Conservation (phyloP, 2,113 vertebrate species). For the Platichthys flesus region DNA sequence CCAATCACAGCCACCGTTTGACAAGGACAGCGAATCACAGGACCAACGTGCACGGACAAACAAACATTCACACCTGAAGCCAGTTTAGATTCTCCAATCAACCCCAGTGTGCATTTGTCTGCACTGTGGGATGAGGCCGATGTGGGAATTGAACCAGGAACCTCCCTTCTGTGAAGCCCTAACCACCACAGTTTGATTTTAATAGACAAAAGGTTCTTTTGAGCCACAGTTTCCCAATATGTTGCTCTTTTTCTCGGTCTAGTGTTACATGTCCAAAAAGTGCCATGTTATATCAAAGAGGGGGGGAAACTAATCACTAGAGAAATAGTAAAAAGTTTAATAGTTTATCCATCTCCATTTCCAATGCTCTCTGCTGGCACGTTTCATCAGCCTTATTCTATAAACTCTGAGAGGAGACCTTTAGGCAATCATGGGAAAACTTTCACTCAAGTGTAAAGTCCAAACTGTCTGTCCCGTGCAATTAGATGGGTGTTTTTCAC, state of each 20-base stretch:
- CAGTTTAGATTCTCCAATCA: too few relatives aligned
- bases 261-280: background rate
- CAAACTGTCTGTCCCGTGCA: conserved; percentile 21
- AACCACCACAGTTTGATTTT: background rate
- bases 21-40: too few relatives aligned
- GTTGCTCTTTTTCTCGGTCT: too few relatives aligned
- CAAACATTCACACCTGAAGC: too few relatives aligned
- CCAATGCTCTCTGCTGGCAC: conserved; percentile 3
- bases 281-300: background rate
- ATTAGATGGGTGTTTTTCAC: background rate
- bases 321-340: background rate
- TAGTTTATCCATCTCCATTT: background rate
- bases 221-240: background rate
- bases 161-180: too few relatives aligned
- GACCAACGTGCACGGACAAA: too few relatives aligned
- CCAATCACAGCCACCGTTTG: too few relatives aligned
- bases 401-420: conserved; percentile 13
- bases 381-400: background rate
- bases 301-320: background rate
- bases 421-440: conserved; percentile 26
- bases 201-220: background rate
- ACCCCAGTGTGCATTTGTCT: too few relatives aligned
- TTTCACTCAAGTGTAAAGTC: conserved; percentile 16
- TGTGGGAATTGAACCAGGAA: too few relatives aligned
- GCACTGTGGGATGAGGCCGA: too few relatives aligned